phyloP scores from a whole-genome alignment of 2,797 vertebrate genomes.

The Hippopotamyrus pictus region DNA sequence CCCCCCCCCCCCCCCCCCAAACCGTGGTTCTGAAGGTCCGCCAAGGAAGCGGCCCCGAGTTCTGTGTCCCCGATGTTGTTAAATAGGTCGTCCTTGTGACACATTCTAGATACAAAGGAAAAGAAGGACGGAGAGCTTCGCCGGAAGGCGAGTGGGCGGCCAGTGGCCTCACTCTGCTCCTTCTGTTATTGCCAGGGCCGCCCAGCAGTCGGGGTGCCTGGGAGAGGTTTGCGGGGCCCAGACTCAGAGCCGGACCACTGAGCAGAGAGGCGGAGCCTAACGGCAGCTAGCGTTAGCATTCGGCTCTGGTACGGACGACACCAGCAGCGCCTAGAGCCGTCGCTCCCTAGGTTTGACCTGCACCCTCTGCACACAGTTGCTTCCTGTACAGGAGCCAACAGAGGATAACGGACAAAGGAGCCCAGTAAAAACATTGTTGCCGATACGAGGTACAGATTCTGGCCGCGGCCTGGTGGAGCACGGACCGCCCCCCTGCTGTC shows the following conservation, averaged over 20 bases:
- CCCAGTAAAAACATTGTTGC: too few relatives aligned
- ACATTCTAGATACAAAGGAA: constrained; percentile 11
- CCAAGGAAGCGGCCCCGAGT: not conserved
- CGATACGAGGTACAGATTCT: not conserved
- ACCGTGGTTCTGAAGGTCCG: not conserved
- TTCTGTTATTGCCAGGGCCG: not conserved
- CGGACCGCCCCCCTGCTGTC: too few relatives aligned
- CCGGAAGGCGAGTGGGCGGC: not conserved
- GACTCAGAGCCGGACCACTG: not conserved
- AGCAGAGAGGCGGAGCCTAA: not conserved
- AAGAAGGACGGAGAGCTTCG: not conserved
- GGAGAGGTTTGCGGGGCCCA: not conserved
- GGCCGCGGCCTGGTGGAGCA: not conserved
- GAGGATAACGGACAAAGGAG: not conserved
- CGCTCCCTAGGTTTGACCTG: not conserved
- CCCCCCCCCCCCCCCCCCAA: not conserved
- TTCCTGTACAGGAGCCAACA: not conserved
- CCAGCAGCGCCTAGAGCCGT: not conserved
- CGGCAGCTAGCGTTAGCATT: not conserved
- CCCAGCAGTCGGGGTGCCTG: not conserved
- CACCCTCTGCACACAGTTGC: not conserved
- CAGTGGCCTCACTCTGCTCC: not conserved
- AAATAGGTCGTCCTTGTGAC: not conserved
- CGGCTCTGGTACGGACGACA: not conserved
- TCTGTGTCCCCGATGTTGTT: not conserved